These are phyloP conservation scores for Linhomoeus sp. DNA, from an alignment of 2,888 invertebrate species.

Conservation along the genomic window DNA sequence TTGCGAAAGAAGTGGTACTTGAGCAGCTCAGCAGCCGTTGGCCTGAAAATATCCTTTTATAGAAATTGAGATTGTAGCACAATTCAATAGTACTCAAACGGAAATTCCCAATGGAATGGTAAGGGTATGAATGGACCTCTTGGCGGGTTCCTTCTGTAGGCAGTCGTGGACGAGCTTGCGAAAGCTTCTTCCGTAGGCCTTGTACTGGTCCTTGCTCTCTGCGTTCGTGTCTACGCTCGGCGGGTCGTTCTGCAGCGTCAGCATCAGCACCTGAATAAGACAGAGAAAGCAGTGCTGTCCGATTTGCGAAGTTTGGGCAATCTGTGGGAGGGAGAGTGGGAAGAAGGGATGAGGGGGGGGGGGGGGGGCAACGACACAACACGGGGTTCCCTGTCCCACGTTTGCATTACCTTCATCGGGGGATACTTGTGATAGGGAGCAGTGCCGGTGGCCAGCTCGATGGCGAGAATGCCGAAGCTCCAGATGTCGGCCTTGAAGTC, in stretches of 20 bases:
- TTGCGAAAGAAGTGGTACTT: conserved; percentile 96
- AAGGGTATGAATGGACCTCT: no score
- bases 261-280: conserved; percentile 51
- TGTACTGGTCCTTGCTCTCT: conserved; percentile 92
- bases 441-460: conserved; percentile 93
- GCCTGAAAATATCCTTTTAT: conserved; percentile 35
- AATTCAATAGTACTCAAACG: no score
- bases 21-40: conserved; percentile 77
- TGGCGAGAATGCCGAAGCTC: conserved; percentile 88
- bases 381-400: no score
- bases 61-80: conserved; percentile 8
- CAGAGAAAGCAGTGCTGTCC: not conserved
- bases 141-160: conserved; percentile 82
- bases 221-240: conserved; percentile 83
- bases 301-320: no score
- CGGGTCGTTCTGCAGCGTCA: conserved; percentile 92
- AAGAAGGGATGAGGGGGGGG: no score
- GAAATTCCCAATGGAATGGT: no score
- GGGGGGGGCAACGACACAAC: no score
- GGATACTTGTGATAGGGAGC: conserved; percentile 98
- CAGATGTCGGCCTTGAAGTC: conserved; percentile 91
- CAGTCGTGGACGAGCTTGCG: conserved; percentile 90
- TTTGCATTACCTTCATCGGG: conserved; percentile 96
- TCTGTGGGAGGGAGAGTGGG: no score
- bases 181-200: conserved; percentile 88